Base-by-base conservation (phyloP, 2,888 invertebrate species). In the Malachius bipustulatus region DNA sequence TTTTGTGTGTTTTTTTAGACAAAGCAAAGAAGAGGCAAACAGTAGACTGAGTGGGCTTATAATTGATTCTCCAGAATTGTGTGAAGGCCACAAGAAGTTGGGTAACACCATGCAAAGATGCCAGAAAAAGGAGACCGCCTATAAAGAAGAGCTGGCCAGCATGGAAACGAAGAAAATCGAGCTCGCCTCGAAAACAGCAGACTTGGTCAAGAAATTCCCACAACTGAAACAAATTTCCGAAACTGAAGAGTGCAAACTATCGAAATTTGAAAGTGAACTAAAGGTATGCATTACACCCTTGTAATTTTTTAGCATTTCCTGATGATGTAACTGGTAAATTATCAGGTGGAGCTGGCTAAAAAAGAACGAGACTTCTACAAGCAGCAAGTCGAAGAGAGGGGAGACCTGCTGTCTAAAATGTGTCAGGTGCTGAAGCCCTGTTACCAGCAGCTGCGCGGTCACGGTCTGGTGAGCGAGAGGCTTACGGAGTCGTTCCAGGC, bases 401-500 rank as follows among this genome's bases (percentile, higher is more conserved):
- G 45, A 10, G 39, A 42, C 24, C 37, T 57, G 1, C 39, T 57
- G 15, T 53, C 50, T 14, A 47, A 51, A 30, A 52, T 57, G 65
- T 68, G 71, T 0, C 55, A 50, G 2, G 64, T 73, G 47, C 54
- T 77, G 3, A 71, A 71, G 38, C 69, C 70, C 34, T 65, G 74
- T 28, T 75, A 73, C 47, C 54, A 70, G 9, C 68, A 71, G 1
- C 59, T 78, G 3, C 66, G 69, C 50, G 76, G 73, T 0, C 70
- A 72, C 37, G 72, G 71, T 13, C 67, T 67, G 34, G 64, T 67
- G 2, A 72, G 77, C 0, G 69, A 73, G 0, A 60, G 66, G 0
- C 56, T 77, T 46, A 68, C 66, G 1, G 54, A 60, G 0, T 70
- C 75, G 40, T 79, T 77, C 43, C 56, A 73, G 14, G 69, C 72